phyloP scores from a whole-genome alignment of 2,888 invertebrate genomes.

The Mantis religiosa region DNA sequence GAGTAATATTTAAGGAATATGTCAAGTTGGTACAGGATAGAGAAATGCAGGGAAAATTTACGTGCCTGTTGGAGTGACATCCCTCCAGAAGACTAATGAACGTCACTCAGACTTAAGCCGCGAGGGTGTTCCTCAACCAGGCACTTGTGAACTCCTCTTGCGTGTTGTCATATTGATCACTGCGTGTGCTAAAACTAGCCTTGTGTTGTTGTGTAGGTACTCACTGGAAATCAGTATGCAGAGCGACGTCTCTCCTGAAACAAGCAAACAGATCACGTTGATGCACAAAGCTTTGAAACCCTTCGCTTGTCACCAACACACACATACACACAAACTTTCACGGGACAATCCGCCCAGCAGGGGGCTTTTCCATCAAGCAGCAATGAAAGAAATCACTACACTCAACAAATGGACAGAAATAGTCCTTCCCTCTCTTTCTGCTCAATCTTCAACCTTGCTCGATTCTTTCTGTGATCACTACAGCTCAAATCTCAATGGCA shows the following conservation, averaged over 20 bases:
- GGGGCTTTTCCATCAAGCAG: too few relatives aligned
- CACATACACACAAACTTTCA: too few relatives aligned
- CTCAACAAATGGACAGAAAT: too few relatives aligned
- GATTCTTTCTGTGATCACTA: too few relatives aligned
- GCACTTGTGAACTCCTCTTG: background rate
- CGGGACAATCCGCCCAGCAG: too few relatives aligned
- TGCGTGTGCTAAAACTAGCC: background rate
- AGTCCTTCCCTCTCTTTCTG: too few relatives aligned
- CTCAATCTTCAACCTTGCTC: too few relatives aligned
- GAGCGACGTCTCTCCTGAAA: background rate
- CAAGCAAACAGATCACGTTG: background rate
- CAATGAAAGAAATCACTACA: too few relatives aligned
- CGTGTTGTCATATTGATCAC: background rate
- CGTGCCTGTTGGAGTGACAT: background rate
- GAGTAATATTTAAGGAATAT: too few relatives aligned
- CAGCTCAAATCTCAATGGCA: too few relatives aligned
- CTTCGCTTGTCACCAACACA: background rate
- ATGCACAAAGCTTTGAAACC: background rate
- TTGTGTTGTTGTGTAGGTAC: background rate
- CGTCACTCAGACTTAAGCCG: background rate
- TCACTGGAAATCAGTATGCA: background rate
- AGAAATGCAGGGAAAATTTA: too few relatives aligned
- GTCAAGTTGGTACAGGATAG: too few relatives aligned
- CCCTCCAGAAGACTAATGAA: background rate
- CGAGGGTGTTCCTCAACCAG: background rate